Percentiles rank a stretch among this genome's conserved stretches.
These are phyloP conservation scores for Musca vetustissima DNA, from an alignment of 1,140 invertebrate species.

Conservation along the genomic window DNA sequence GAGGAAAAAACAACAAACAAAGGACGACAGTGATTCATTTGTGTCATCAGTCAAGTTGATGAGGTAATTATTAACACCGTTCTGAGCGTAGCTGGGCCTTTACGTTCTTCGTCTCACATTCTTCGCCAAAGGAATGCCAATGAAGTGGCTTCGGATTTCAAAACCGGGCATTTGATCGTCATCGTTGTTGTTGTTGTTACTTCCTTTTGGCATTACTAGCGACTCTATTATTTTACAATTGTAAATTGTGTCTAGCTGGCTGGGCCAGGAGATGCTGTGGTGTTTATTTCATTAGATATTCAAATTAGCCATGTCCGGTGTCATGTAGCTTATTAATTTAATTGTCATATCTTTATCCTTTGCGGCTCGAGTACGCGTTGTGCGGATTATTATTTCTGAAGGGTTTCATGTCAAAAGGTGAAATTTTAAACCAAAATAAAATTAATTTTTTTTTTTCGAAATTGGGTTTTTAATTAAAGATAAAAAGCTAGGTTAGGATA, in stretches of 20 bases:
- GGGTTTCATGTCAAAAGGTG: slow-evolving; percentile 46
- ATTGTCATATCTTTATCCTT: slow-evolving; percentile 40
- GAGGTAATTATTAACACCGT: slow-evolving; percentile 52
- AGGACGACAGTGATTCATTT: slow-evolving; percentile 54
- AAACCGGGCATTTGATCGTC: background rate
- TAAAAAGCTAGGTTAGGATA: background rate
- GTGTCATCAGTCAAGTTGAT: slow-evolving; percentile 57
- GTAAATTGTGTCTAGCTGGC: no score
- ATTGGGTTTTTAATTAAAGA: slow-evolving; percentile 15
- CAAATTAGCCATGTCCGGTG: background rate
- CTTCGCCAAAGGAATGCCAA: slow-evolving; percentile 26
- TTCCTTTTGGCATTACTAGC: no score
- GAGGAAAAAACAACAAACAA: slow-evolving; percentile 14
- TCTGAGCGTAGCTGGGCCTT: background rate
- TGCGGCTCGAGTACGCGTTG: background rate
- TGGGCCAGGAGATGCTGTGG: background rate
- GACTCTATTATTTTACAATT: no score
- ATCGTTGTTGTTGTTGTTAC: no score
- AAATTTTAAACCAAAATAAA: slow-evolving; percentile 52
- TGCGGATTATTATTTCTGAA: slow-evolving; percentile 13
- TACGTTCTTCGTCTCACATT: background rate
- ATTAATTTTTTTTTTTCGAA: background rate
- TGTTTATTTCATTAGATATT: background rate
- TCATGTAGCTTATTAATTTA: slow-evolving; percentile 49
- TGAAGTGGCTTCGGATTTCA: slow-evolving; percentile 15